Conservation (phyloP, 2,797 vertebrate genomes). For the Dendrocincla fuliginosa region DNA sequence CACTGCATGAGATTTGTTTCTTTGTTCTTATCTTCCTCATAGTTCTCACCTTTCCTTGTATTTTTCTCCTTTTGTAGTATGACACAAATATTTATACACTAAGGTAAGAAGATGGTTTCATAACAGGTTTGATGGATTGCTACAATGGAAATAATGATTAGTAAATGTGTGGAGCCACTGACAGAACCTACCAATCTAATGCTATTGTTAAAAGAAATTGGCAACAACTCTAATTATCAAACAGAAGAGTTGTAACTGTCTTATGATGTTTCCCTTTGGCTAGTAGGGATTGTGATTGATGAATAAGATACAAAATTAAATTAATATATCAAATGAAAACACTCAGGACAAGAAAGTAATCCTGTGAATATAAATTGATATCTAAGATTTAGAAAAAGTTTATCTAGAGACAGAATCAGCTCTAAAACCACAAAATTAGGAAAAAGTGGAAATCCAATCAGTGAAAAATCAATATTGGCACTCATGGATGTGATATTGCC, state of each 20-base stretch:
- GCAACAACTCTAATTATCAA: not conserved
- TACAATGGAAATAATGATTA: not conserved
- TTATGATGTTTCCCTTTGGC: not conserved
- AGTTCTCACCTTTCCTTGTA: not conserved
- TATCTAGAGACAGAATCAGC: not conserved
- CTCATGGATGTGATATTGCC: not conserved
- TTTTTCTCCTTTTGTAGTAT: not conserved
- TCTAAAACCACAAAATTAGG: not conserved
- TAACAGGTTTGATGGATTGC: not conserved
- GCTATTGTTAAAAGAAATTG: not conserved
- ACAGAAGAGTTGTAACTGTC: not conserved
- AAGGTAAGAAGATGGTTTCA: not conserved
- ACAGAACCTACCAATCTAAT: not conserved
- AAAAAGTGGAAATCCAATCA: not conserved
- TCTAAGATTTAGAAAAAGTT: not conserved
- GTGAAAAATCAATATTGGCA: not conserved
- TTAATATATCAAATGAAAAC: not conserved
- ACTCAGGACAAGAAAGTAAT: not conserved
- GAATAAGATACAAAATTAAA: not conserved
- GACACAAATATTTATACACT: not conserved
- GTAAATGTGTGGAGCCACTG: not conserved
- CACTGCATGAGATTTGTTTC: not conserved
- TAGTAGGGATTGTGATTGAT: not conserved
- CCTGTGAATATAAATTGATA: not conserved
- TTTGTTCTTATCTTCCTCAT: not conserved